phyloP scores from a whole-genome alignment of 2,888 invertebrate genomes.

The Drosophila neonasuta region DNA sequence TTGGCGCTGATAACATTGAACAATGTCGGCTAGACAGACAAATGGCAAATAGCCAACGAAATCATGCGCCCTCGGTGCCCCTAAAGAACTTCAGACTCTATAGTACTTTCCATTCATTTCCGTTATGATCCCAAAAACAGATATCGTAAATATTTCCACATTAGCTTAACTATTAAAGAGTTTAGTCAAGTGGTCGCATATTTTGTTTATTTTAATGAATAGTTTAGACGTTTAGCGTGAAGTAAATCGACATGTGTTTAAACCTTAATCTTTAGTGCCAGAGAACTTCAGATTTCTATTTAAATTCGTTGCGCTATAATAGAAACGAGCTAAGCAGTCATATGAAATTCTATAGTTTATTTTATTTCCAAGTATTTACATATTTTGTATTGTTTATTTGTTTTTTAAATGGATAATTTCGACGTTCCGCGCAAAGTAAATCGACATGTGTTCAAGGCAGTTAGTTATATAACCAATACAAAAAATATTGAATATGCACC shows the following conservation, averaged over 20 bases:
- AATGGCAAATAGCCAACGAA: slow-evolving; percentile 11
- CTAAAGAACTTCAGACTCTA: too few species aligned
- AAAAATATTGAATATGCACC: slow-evolving; percentile 29
- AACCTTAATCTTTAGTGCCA: too few species aligned
- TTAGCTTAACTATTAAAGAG: too few species aligned
- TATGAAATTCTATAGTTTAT: background rate
- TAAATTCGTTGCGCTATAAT: too few species aligned
- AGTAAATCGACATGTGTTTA: too few species aligned
- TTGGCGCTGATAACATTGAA: slow-evolving; percentile 65
- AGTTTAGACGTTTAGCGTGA: too few species aligned
- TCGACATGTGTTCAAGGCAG: slow-evolving; percentile 71
- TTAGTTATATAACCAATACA: slow-evolving; percentile 39
- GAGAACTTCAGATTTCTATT: too few species aligned
- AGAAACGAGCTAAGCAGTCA: background rate
- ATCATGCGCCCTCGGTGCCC: background rate
- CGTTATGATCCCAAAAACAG: background rate
- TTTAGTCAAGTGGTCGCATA: too few species aligned
- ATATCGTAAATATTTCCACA: too few species aligned
- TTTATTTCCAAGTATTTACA: background rate
- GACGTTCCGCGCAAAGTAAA: slow-evolving; percentile 69
- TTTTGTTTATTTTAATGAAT: too few species aligned
- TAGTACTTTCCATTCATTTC: background rate
- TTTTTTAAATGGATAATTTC: slow-evolving; percentile 61
- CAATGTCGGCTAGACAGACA: slow-evolving; percentile 24
- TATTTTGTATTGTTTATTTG: background rate